These are phyloP conservation scores for Oreochromis mossambicus DNA, from an alignment of 2,797 vertebrate species.

Conservation along the genomic window DNA sequence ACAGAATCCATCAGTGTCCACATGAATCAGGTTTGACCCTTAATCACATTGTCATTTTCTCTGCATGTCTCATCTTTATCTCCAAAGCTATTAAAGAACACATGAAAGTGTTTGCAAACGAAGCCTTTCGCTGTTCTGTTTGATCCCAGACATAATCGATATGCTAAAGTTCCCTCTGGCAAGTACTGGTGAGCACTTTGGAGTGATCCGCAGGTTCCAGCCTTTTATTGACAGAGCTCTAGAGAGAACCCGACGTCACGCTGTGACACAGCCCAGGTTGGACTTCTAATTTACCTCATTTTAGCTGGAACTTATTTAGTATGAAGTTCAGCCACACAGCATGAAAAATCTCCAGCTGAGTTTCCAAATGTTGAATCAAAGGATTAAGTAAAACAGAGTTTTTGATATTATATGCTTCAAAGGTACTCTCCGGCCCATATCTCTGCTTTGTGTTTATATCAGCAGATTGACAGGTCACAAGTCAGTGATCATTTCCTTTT, in stretches of 20 bases:
- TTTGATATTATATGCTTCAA: background rate
- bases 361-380: background rate
- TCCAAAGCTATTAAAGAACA: background rate
- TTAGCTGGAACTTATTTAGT: background rate
- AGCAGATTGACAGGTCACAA: constrained; percentile 33
- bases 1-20: constrained; percentile 76
- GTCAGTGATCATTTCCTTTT: constrained; percentile 31
- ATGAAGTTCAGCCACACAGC: constrained; percentile 6
- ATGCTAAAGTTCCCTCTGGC: constrained; percentile 84
- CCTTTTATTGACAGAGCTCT: constrained; percentile 81
- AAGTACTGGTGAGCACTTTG: constrained; percentile 83
- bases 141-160: constrained; percentile 72
- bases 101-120: constrained; percentile 10
- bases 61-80: background rate
- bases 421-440: background rate
- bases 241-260: constrained; percentile 76
- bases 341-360: background rate
- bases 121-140: background rate
- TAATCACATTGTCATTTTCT: background rate
- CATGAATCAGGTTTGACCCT: constrained; percentile 81
- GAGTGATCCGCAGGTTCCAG: constrained; percentile 81
- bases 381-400: background rate
- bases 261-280: constrained; percentile 83
- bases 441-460: constrained; percentile 2
- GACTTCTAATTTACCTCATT: background rate